phyloP scores from a whole-genome alignment of 2,797 vertebrate species.

The Hippocampus kuda region DNA sequence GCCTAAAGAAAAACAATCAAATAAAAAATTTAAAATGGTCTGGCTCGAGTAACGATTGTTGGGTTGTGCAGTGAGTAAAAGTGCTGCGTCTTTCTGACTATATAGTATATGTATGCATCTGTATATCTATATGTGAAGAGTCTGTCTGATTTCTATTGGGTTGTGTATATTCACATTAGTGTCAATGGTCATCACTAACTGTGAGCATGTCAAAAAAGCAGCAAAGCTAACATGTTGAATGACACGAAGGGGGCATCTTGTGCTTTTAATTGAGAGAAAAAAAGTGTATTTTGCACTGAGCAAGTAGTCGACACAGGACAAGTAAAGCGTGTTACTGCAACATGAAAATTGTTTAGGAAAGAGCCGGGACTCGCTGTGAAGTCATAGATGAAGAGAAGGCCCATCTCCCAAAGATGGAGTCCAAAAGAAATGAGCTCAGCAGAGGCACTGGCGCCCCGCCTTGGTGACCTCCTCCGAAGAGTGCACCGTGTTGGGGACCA shows the following conservation, averaged over 20 bases:
- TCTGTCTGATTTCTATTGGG: background rate
- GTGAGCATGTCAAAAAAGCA: constrained; percentile 1
- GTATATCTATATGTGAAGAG: background rate
- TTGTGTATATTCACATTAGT: background rate
- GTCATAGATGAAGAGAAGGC: too few relatives aligned
- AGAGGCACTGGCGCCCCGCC: constrained; percentile 79
- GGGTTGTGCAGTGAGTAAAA: background rate
- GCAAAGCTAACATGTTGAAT: constrained; percentile 1
- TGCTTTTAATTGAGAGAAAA: constrained; percentile 1
- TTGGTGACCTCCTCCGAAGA: constrained; percentile 89
- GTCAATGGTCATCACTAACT: background rate
- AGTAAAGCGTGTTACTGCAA: constrained; percentile 4
- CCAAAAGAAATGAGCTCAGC: constrained; percentile 46
- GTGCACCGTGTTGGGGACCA: constrained; percentile 85
- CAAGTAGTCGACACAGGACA: background rate
- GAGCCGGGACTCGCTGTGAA: background rate
- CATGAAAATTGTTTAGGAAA: background rate
- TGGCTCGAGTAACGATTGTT: background rate
- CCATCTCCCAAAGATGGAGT: constrained; percentile 6
- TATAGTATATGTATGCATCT: background rate
- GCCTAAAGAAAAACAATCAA: too few relatives aligned
- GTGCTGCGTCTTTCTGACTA: background rate
- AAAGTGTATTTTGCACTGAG: background rate
- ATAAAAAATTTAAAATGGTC: too few relatives aligned
- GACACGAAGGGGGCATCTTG: background rate